phyloP scores from a whole-genome alignment of 1,140 invertebrate genomes.

The Drosophila dunni region DNA sequence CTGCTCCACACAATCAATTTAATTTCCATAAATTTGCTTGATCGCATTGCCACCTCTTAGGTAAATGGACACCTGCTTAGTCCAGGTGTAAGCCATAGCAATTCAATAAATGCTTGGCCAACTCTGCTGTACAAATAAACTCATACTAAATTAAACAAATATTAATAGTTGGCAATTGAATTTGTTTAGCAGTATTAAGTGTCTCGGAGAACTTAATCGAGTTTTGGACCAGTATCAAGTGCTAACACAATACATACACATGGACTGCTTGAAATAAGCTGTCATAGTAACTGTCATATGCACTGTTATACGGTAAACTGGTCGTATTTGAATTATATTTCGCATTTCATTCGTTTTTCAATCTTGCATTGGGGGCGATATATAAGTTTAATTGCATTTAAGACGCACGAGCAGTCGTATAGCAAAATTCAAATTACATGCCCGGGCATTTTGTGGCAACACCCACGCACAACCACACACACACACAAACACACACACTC shows the following conservation, averaged over 20 bases:
- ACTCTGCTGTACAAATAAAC: neutral
- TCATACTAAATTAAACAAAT: too few relatives aligned
- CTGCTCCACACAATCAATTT: too few relatives aligned
- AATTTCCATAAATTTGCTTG: too few relatives aligned
- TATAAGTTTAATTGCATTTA: constrained; percentile 36
- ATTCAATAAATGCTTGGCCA: neutral
- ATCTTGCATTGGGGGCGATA: constrained; percentile 2
- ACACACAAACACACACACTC: constrained; percentile 3
- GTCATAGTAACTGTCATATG: constrained; percentile 37
- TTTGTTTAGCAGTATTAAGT: neutral
- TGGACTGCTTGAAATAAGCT: constrained; percentile 7
- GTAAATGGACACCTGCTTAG: too few relatives aligned
- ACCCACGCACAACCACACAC: constrained; percentile 8
- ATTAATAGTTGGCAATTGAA: neutral
- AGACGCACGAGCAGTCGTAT: constrained; percentile 2
- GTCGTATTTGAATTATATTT: constrained; percentile 2
- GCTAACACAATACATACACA: neutral
- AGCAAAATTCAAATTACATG: constrained; percentile 45
- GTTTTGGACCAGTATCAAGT: neutral
- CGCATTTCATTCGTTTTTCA: constrained; percentile 18
- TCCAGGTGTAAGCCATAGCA: neutral
- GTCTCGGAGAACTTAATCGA: neutral
- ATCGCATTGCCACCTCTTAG: too few relatives aligned
- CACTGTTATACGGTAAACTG: constrained; percentile 15
- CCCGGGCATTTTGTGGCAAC: constrained; percentile 37